phyloP scores from a whole-genome alignment of 1,140 invertebrate genomes.

The Drosophila tsacasi region DNA sequence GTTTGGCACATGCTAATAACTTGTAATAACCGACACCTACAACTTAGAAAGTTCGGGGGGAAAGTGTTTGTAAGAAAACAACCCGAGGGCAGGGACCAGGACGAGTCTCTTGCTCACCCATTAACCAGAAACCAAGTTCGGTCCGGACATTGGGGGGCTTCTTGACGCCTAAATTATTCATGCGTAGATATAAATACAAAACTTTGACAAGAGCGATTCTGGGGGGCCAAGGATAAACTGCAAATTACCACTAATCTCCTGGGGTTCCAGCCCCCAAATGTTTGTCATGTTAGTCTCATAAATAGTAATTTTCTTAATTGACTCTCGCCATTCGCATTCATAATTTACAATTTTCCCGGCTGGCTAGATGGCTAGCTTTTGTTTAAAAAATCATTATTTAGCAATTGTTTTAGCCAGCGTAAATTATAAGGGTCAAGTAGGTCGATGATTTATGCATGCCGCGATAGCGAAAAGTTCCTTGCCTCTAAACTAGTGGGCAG shows the following conservation, averaged over 20 bases:
- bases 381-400: conserved; percentile 73
- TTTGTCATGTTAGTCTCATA: conserved; percentile 62
- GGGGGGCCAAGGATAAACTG: conserved; percentile 36
- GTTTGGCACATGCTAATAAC: conserved; percentile 50
- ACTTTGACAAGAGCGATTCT: conserved; percentile 54
- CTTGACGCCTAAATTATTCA: conserved; percentile 76
- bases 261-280: conserved; percentile 25
- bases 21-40: conserved; percentile 59
- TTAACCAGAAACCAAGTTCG: conserved; percentile 56
- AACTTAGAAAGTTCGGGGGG: not conserved
- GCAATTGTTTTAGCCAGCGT: conserved; percentile 56
- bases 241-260: conserved; percentile 71
- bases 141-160: conserved; percentile 36
- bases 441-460: conserved; percentile 62
- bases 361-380: conserved; percentile 22
- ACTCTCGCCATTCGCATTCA: conserved; percentile 59
- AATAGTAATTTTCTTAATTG: conserved; percentile 81
- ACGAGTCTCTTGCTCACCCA: conserved; percentile 24
- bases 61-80: conserved; percentile 7
- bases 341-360: conserved; percentile 49
- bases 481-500: conserved; percentile 11
- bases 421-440: conserved; percentile 52
- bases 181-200: conserved; percentile 74
- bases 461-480: conserved; percentile 46
- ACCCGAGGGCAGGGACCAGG: not conserved